Percentiles rank a stretch among this genome's conserved stretches.
Evolutionary conservation across 2,888 invertebrate species (phyloP).

Genomic region (Coenonympha glycerion): DNA sequence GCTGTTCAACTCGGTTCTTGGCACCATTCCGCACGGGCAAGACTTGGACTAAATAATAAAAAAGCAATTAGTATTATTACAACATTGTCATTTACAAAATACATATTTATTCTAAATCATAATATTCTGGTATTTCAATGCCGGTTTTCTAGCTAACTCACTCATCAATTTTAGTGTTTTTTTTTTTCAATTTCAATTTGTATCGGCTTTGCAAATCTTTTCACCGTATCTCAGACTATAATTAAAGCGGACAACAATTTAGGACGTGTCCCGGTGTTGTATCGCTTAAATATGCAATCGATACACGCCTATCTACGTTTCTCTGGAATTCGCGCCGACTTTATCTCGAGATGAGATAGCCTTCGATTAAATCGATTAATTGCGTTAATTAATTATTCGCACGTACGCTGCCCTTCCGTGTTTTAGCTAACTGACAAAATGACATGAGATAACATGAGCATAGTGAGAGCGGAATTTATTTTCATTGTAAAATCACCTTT

Average conservation of each 20-base stretch:
- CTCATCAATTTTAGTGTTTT: too few species aligned
- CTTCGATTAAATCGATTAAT: constrained; percentile 12
- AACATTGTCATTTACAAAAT: too few species aligned
- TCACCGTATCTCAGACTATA: constrained; percentile 4
- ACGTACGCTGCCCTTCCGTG: not conserved
- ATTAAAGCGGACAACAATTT: constrained; percentile 22
- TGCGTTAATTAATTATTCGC: constrained; percentile 18
- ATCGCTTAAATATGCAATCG: constrained; percentile 31
- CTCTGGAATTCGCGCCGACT: constrained; percentile 29
- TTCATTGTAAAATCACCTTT: too few species aligned
- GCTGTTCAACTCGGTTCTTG: too few species aligned
- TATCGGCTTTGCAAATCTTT: not conserved
- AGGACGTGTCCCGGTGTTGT: constrained; percentile 27
- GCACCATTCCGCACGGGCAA: too few species aligned
- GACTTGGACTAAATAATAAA: too few species aligned
- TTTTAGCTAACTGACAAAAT: not conserved
- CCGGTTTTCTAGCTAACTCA: too few species aligned
- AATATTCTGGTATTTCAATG: too few species aligned
- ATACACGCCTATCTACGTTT: constrained; percentile 35
- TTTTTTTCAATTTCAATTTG: too few species aligned
- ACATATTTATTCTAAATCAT: too few species aligned
- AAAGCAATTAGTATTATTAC: too few species aligned
- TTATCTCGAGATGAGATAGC: constrained; percentile 20
- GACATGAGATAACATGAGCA: not conserved
- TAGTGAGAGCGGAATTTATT: too few species aligned